phyloP scores from a whole-genome alignment of 2,888 invertebrate species.

The Stratiomys singularior region DNA sequence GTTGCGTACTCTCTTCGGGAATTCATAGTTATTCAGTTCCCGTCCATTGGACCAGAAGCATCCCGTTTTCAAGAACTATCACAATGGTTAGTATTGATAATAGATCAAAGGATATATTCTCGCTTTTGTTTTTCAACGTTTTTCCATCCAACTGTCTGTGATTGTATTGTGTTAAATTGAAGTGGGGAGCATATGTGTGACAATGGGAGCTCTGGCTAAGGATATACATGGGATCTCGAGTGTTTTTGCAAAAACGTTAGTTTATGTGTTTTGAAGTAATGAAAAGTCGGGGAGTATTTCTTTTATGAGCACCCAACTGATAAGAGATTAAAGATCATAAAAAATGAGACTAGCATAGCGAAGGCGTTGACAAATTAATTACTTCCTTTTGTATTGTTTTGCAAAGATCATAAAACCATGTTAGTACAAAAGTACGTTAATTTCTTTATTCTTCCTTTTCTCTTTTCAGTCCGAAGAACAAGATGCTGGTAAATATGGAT shows the following conservation, averaged over 20 bases:
- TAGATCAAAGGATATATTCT: constrained; percentile 17
- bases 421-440: too few relatives aligned
- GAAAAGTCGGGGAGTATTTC: too few relatives aligned
- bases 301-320: too few relatives aligned
- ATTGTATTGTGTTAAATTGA: not conserved
- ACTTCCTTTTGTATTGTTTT: too few relatives aligned
- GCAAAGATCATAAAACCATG: too few relatives aligned
- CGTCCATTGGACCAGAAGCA: constrained; percentile 49
- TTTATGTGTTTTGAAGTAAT: too few relatives aligned
- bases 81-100: constrained; percentile 48
- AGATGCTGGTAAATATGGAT: constrained; percentile 66
- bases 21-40: constrained; percentile 47
- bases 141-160: not conserved
- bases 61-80: constrained; percentile 38
- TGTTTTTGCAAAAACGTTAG: too few relatives aligned
- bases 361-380: too few relatives aligned
- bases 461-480: constrained; percentile 62
- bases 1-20: constrained; percentile 4
- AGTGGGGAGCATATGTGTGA: not conserved
- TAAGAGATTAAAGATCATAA: too few relatives aligned
- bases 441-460: constrained; percentile 37
- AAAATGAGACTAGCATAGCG: too few relatives aligned
- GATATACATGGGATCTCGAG: too few relatives aligned
- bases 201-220: not conserved
- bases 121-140: not conserved